phyloP scores from a whole-genome alignment of 23 tunicate species.

The Trididemnum nubilum region DNA sequence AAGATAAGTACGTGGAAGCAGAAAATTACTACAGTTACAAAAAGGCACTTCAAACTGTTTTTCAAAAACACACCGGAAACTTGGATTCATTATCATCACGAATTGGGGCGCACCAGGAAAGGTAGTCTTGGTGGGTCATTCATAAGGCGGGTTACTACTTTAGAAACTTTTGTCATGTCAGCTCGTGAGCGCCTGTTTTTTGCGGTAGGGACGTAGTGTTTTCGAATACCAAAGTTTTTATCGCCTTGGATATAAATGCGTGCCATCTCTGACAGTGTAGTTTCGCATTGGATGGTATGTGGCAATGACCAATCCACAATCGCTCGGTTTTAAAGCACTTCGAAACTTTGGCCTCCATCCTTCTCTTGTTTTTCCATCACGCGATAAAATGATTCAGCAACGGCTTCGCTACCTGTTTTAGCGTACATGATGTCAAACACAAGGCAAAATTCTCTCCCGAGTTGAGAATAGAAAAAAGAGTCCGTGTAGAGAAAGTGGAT shows the following conservation, averaged over 20 bases:
- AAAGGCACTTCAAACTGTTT: no score
- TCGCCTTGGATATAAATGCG: conserved; percentile 13
- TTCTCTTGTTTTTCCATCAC: no score
- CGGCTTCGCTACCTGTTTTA: conserved; percentile 26
- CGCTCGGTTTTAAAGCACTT: no score
- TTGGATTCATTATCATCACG: background rate
- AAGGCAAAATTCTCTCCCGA: conserved; percentile 32
- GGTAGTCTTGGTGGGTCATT: background rate
- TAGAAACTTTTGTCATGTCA: background rate
- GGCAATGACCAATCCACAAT: no score
- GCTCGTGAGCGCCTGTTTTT: background rate
- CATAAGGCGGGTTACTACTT: background rate
- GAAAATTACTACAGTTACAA: no score
- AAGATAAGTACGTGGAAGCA: no score
- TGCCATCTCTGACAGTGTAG: no score
- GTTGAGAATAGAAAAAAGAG: background rate
- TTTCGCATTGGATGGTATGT: no score
- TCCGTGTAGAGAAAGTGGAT: conserved; percentile 3
- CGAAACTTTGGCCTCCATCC: no score
- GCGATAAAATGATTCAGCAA: conserved; percentile 29
- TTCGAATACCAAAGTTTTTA: conserved; percentile 19
- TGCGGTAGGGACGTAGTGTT: background rate
- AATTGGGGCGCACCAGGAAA: background rate
- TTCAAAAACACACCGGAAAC: no score
- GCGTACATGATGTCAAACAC: conserved; percentile 35